A percentile compares a stretch with the other conserved stretches of the same genome.
Conservation (phyloP, 2,888 invertebrate species). For the Rhabditoides inermis region DNA sequence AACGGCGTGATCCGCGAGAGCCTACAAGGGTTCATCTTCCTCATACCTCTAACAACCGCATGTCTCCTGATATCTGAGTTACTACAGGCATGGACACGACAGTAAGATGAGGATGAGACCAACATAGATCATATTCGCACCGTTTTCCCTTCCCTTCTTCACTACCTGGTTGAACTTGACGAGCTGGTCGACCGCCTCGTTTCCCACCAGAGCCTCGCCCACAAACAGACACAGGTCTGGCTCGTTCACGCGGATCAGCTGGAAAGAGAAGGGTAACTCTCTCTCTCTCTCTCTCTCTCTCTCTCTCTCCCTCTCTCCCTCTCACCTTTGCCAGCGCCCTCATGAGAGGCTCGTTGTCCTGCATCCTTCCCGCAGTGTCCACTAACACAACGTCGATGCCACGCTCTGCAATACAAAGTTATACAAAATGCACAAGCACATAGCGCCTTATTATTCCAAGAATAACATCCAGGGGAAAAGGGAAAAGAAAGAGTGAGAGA, state of each 20-base stretch:
- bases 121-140: background rate
- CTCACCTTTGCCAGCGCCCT: constrained; percentile 78
- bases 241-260: constrained; percentile 87
- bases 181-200: constrained; percentile 97
- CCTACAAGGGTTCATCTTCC: too few relatives aligned
- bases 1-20: constrained; percentile 78
- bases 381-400: constrained; percentile 84
- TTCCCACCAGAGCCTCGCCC: constrained; percentile 97
- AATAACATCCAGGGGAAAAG: background rate
- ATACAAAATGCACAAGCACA: too few relatives aligned
- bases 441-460: too few relatives aligned
- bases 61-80: too few relatives aligned
- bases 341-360: constrained; percentile 99
- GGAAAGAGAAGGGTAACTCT: constrained; percentile 20
- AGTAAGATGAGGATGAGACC: too few relatives aligned
- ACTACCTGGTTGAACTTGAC: constrained; percentile 79
- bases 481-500: background rate
- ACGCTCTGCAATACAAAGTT: constrained; percentile 66
- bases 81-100: too few relatives aligned
- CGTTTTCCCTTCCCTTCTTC: background rate
- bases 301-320: background rate
- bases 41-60: too few relatives aligned
- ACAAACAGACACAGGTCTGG: constrained; percentile 98
- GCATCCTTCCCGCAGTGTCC: constrained; percentile 99
- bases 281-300: background rate